phyloP scores from a whole-genome alignment of 2,113 vertebrate species.

The Bujurquina vittata region DNA sequence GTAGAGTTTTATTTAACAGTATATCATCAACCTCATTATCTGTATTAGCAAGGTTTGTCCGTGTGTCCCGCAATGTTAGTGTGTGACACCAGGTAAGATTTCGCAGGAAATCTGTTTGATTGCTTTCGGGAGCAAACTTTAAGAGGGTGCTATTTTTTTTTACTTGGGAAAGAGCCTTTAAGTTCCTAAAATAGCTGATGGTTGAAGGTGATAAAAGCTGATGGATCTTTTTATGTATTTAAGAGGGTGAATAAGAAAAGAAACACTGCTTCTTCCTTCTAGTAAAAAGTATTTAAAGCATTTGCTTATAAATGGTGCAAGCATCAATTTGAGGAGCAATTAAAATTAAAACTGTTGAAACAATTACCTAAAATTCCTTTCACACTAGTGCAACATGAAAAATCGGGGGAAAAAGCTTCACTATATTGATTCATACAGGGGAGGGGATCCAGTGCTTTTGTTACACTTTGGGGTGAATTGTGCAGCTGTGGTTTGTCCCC shows the following conservation, averaged over 20 bases:
- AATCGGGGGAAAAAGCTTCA: not conserved
- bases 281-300: not conserved
- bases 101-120: not conserved
- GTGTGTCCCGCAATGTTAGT: not conserved
- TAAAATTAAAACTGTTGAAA: not conserved
- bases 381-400: not conserved
- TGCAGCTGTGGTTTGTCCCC: not conserved
- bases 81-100: not conserved
- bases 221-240: not conserved
- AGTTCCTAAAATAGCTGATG: constrained; percentile 2
- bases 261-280: not conserved
- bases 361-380: not conserved
- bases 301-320: not conserved
- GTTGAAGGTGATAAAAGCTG: not conserved
- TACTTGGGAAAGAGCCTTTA: not conserved
- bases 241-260: not conserved
- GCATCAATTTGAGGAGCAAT: not conserved
- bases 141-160: not conserved
- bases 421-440: too few species aligned
- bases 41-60: not conserved
- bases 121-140: not conserved
- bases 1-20: not conserved
- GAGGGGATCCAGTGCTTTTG: accelerated
- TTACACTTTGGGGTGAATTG: not conserved
- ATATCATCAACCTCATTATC: not conserved